Conservation (phyloP, 1,140 invertebrate genomes). For the Leptopilina boulardi region DNA sequence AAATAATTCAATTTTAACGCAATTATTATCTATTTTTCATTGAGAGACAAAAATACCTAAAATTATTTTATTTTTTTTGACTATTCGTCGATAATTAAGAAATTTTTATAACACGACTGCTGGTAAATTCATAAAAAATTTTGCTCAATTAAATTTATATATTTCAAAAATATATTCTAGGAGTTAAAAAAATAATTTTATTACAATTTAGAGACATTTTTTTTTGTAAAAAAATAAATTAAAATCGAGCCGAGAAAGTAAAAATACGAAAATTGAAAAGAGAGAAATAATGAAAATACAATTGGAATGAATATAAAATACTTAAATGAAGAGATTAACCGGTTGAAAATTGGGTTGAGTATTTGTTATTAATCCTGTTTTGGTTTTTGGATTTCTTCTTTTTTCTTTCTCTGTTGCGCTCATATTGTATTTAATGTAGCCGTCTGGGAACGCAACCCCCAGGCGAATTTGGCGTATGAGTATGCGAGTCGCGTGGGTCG, state of each 20-base stretch:
- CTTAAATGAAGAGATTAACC: slow-evolving; percentile 2
- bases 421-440: slow-evolving; percentile 18
- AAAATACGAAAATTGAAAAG: background rate
- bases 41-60: too few relatives aligned
- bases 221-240: too few relatives aligned
- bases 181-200: too few relatives aligned
- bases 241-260: background rate
- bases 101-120: too few relatives aligned
- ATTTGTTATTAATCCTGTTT: background rate
- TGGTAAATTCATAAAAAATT: too few relatives aligned
- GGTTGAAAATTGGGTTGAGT: background rate
- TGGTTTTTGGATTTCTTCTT: background rate
- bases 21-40: too few relatives aligned
- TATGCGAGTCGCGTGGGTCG: slow-evolving; percentile 68
- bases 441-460: slow-evolving; percentile 26
- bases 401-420: too few relatives aligned
- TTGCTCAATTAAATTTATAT: too few relatives aligned
- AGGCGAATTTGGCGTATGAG: slow-evolving; percentile 53
- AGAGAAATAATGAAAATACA: background rate
- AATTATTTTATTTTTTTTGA: too few relatives aligned
- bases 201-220: too few relatives aligned
- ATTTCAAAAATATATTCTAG: too few relatives aligned
- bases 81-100: too few relatives aligned
- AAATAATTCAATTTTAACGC: background rate
- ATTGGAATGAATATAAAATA: background rate